Percentiles rank a stretch among this genome's conserved stretches.
Conservation (phyloP, 1,140 invertebrate genomes). For the Cephus cinctus region DNA sequence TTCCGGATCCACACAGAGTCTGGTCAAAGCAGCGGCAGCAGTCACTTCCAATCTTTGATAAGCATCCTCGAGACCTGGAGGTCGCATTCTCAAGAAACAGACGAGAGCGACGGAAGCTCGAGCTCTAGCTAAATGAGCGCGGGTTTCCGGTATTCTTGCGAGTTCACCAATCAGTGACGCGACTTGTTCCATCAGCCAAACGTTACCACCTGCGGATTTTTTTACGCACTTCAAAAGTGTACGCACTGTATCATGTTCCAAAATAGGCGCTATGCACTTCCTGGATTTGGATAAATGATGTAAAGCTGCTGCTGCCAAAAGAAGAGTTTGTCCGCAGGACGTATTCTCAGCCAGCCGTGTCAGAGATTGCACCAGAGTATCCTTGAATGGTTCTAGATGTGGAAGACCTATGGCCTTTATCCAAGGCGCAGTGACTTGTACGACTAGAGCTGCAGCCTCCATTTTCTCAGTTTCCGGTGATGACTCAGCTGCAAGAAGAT, state of each 20-base stretch:
- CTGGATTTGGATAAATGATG: constrained; percentile 61
- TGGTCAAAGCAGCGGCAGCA: constrained; percentile 80
- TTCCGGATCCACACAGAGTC: constrained; percentile 71
- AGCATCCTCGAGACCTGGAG: constrained; percentile 64
- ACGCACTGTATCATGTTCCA: constrained; percentile 59
- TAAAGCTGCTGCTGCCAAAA: constrained; percentile 67
- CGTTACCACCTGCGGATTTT: constrained; percentile 46
- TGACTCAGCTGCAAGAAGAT: constrained; percentile 52
- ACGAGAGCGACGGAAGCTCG: constrained; percentile 71
- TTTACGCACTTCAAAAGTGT: constrained; percentile 57
- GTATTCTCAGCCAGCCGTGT: constrained; percentile 56
- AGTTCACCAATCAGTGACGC: constrained; percentile 81
- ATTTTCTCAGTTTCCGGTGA: constrained; percentile 56
- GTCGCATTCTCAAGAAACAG: constrained; percentile 71
- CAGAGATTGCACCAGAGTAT: constrained; percentile 39
- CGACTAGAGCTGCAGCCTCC: constrained; percentile 70
- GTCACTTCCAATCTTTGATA: constrained; percentile 78
- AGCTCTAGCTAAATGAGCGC: constrained; percentile 61
- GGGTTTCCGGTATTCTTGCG: constrained; percentile 65
- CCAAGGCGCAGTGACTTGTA: constrained; percentile 73
- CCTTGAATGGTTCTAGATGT: constrained; percentile 34
- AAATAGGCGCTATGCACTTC: constrained; percentile 54
- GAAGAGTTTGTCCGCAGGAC: constrained; percentile 62
- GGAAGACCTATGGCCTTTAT: constrained; percentile 54
- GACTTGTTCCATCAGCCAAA: constrained; percentile 71